Evolutionary conservation across 2,888 invertebrate genomes (phyloP).

Genomic region (Mimumesa dahlbomi): DNA sequence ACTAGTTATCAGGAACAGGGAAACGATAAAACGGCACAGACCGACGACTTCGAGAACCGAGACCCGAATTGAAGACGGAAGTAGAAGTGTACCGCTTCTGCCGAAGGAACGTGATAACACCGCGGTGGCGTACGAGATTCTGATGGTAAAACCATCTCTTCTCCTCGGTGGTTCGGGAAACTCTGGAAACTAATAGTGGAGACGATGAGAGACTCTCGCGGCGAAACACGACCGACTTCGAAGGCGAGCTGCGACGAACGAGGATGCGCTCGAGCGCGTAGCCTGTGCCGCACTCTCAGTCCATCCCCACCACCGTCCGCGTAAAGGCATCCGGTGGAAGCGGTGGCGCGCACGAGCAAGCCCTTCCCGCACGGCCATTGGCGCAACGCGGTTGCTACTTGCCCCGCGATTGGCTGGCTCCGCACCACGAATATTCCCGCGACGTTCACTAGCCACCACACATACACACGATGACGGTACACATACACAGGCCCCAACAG

Average conservation of each 20-base stretch:
- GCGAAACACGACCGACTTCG: constrained; percentile 74
- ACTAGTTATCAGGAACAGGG: too few species aligned
- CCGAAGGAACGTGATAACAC: constrained; percentile 20
- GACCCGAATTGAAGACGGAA: too few species aligned
- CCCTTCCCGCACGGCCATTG: constrained; percentile 53
- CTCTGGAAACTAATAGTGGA: constrained; percentile 25
- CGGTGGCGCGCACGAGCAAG: constrained; percentile 68
- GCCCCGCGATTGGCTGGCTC: constrained; percentile 53
- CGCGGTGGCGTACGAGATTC: constrained; percentile 36
- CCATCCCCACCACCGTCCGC: constrained; percentile 66
- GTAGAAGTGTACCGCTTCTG: too few species aligned
- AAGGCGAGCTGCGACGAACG: constrained; percentile 77
- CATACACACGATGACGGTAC: neutral
- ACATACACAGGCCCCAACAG: constrained; percentile 22
- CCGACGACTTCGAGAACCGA: too few species aligned
- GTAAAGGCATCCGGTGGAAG: constrained; percentile 63
- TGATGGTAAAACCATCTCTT: constrained; percentile 26
- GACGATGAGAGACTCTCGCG: constrained; percentile 55
- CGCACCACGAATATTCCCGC: constrained; percentile 53
- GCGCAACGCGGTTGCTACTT: constrained; percentile 49
- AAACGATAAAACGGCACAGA: too few species aligned
- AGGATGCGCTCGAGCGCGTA: constrained; percentile 74
- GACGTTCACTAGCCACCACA: constrained; percentile 50
- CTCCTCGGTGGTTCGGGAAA: constrained; percentile 31
- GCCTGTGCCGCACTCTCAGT: constrained; percentile 74